These are phyloP conservation scores for Notothenia coriiceps DNA, from an alignment of 2,113 vertebrate species.

Conservation along the genomic window DNA sequence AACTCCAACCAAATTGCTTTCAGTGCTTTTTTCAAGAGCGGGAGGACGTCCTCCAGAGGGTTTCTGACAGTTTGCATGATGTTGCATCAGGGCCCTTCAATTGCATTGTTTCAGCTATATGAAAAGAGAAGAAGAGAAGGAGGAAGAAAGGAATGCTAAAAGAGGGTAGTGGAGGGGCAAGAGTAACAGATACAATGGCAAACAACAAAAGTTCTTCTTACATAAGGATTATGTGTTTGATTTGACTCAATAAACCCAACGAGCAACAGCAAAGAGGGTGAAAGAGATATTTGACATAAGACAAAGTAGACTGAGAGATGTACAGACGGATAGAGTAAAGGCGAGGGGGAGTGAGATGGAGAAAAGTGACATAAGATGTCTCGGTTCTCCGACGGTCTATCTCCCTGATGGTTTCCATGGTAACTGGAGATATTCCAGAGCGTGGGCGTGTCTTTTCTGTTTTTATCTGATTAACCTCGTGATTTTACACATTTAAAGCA, in stretches of 20 bases:
- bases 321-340: conserved; percentile 32
- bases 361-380: conserved; percentile 75
- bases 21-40: conserved; percentile 42
- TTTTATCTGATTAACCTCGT: conserved; percentile 77
- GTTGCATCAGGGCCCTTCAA: conserved; percentile 75
- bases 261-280: neutral
- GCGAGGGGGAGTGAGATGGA: conserved; percentile 23
- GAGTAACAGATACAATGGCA: conserved; percentile 11
- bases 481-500: conserved; percentile 57
- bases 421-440: conserved; percentile 80
- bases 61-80: conserved; percentile 72
- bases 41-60: conserved; percentile 54
- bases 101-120: conserved; percentile 59
- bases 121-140: conserved; percentile 43
- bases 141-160: conserved; percentile 40
- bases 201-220: conserved; percentile 41
- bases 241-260: conserved; percentile 20
- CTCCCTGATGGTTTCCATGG: conserved; percentile 78
- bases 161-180: neutral
- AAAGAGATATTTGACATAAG: conserved; percentile 10
- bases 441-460: conserved; percentile 67
- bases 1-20: conserved; percentile 59
- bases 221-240: conserved; percentile 34
- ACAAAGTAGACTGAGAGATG: conserved; percentile 15
- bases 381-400: conserved; percentile 65